These are phyloP conservation scores for Pelagia noctiluca DNA, from an alignment of 30 jellyfish, hydroid and myxozoan genomes.

Conservation along the genomic window DNA sequence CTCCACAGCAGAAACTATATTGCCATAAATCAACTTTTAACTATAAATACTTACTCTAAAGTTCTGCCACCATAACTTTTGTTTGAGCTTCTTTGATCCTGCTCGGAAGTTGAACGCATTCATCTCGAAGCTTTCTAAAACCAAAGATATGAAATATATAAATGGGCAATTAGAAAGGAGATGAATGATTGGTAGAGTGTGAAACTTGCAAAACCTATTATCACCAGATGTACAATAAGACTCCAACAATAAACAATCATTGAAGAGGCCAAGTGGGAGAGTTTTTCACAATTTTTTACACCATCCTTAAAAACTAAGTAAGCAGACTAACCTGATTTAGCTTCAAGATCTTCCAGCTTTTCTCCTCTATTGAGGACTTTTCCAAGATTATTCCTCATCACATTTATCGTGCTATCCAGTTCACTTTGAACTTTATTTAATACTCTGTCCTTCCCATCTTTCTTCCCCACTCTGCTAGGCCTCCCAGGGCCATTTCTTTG, in stretches of 20 bases:
- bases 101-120: constrained; percentile 93
- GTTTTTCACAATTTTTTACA: too few relatives aligned
- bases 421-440: constrained; percentile 76
- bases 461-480: constrained; percentile 42
- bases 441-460: constrained; percentile 35
- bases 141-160: background rate
- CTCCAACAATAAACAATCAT: too few relatives aligned
- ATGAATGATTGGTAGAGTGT: too few relatives aligned
- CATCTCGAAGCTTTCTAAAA: constrained; percentile 95
- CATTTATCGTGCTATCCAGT: constrained; percentile 85
- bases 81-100: constrained; percentile 84
- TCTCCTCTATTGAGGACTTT: constrained; percentile 97
- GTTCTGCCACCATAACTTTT: constrained; percentile 97
- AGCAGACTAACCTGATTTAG: constrained; percentile 86
- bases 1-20: background rate
- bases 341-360: constrained; percentile 91
- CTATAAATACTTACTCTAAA: constrained; percentile 69
- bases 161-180: background rate
- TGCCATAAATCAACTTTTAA: background rate
- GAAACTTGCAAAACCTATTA: too few relatives aligned
- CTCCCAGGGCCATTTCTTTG: constrained; percentile 63
- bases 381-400: constrained; percentile 82
- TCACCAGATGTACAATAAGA: too few relatives aligned
- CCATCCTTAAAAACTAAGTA: background rate
- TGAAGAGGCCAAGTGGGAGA: too few relatives aligned